Evolutionary conservation across 2,113 vertebrate species (phyloP).

Genomic region (Parus major): DNA sequence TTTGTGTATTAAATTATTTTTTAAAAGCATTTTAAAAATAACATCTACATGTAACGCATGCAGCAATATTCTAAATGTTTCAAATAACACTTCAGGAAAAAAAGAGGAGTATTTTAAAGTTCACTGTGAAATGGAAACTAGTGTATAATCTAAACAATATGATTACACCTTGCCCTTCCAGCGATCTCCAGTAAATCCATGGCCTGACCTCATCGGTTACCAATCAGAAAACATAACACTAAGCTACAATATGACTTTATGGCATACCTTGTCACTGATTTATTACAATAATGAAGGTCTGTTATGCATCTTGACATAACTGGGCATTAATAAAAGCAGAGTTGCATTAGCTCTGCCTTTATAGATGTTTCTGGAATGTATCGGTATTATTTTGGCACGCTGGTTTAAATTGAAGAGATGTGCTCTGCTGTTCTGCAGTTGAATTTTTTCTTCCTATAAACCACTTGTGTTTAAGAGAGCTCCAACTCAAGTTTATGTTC

Average conservation of each 20-base stretch:
- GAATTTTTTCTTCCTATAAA: background rate
- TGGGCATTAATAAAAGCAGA: background rate
- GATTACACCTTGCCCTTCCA: constrained; percentile 6
- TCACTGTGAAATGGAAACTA: background rate
- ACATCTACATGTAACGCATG: background rate
- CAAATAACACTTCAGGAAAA: background rate
- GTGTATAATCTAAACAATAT: constrained; percentile 21
- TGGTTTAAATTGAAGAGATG: background rate
- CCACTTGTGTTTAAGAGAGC: background rate
- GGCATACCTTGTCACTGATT: background rate
- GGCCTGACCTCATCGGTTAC: background rate
- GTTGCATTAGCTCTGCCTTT: background rate
- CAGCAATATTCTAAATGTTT: background rate
- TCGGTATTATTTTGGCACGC: background rate
- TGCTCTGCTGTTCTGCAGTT: background rate
- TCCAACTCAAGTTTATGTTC: background rate
- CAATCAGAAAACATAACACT: background rate
- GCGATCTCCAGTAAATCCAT: background rate
- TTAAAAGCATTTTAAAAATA: background rate
- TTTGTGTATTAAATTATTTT: background rate
- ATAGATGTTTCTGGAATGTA: constrained; percentile 30
- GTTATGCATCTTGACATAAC: background rate
- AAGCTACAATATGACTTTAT: background rate
- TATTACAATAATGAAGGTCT: constrained; percentile 6
- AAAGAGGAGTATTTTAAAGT: background rate